Evolutionary conservation across 2,797 vertebrate genomes (phyloP), one percentile per base, ranked within the genome.

Genomic region (Tangara arthus): DNA sequence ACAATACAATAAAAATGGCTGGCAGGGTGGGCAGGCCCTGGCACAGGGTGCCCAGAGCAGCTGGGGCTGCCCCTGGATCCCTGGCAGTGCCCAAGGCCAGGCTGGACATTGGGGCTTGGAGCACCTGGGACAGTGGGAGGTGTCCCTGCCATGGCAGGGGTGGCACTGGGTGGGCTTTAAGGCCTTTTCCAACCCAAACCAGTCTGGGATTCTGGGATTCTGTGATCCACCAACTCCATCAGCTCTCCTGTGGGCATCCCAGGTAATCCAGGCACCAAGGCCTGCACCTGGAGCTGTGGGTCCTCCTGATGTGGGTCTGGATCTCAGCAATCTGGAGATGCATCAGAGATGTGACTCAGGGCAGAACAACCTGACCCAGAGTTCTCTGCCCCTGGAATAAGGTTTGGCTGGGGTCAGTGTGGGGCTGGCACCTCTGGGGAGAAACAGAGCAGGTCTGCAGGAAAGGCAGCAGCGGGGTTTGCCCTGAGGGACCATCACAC

Each of bases 81-180:
- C 75, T 79, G 52, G 44, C 1, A 52, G 52, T 72, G 68, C 0
- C 34, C 46, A 26, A 73, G 77, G 52, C 28, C 76, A 65, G 52
- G 59, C 0, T 80, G 76, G 66, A n/a, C 1, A 50, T 0, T 53
- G 11, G 50, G 42, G 19, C 35, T 87, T 1, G 65, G 75, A 80
- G 28, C 68, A 57, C 52, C 60, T 66, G 60, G 60, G 60, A 26
- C 1, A 5, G 53, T 60, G 68, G 46, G 0, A 73, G 30, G 53
- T 32, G 60, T 32, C 60, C 23, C 44, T 72, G 59, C 46, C 9
- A 17, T 18, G 59, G 59, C n/a, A 44, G 23, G 11, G 11, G 15
- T 39, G 49, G 17, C 0, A 19, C 2, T 6, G 9, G 37, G 1
- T 59, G 53, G 2, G 8, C 2, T 88, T 18, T 11, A 16, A 16